Percentiles rank a stretch among this genome's conserved stretches.
Evolutionary conservation across 2,113 vertebrate genomes (phyloP).

Genomic region (Pachycephala philippinensis): DNA sequence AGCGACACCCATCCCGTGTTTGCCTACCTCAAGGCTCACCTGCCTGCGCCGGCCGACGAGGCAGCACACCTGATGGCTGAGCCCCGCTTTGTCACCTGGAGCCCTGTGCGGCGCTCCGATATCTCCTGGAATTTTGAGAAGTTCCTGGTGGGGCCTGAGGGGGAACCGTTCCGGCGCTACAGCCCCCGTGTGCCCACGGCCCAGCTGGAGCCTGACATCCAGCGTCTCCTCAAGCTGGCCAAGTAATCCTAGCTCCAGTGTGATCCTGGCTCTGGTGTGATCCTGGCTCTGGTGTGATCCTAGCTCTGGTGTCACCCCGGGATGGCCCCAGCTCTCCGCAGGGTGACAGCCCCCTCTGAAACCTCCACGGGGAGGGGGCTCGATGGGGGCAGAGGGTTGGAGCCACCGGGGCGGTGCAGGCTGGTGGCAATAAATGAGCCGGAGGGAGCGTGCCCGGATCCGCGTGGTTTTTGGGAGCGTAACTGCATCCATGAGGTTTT

Average conservation of each 20-base stretch:
- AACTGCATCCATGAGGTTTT: fast-evolving
- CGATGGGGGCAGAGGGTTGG: slow-evolving; percentile 73
- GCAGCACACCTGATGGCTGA: slow-evolving; percentile 81
- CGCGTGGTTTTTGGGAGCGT: fast-evolving
- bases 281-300: neutral
- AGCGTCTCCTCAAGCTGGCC: slow-evolving; percentile 89
- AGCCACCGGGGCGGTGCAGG: fast-evolving
- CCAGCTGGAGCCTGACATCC: slow-evolving; percentile 91
- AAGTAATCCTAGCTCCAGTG: slow-evolving; percentile 59
- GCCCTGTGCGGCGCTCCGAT: slow-evolving; percentile 84
- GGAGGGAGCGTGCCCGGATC: neutral
- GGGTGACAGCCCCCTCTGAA: slow-evolving; percentile 84
- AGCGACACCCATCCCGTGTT: slow-evolving; percentile 88
- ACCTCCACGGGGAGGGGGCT: slow-evolving; percentile 70
- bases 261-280: neutral
- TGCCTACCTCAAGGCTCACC: slow-evolving; percentile 92
- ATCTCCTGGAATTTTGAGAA: slow-evolving; percentile 99
- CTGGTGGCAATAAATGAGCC: neutral
- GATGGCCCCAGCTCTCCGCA: slow-evolving; percentile 73
- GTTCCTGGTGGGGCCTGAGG: slow-evolving; percentile 92
- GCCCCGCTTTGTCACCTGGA: slow-evolving; percentile 88
- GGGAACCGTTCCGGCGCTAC: slow-evolving; percentile 94
- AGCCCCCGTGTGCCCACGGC: slow-evolving; percentile 84
- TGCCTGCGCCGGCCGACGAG: slow-evolving; percentile 86
- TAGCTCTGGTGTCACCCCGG: neutral